Percentiles rank a stretch among this genome's conserved stretches.
Evolutionary conservation across 2,888 invertebrate species (phyloP).

Genomic region (Drosophila bunnanda): DNA sequence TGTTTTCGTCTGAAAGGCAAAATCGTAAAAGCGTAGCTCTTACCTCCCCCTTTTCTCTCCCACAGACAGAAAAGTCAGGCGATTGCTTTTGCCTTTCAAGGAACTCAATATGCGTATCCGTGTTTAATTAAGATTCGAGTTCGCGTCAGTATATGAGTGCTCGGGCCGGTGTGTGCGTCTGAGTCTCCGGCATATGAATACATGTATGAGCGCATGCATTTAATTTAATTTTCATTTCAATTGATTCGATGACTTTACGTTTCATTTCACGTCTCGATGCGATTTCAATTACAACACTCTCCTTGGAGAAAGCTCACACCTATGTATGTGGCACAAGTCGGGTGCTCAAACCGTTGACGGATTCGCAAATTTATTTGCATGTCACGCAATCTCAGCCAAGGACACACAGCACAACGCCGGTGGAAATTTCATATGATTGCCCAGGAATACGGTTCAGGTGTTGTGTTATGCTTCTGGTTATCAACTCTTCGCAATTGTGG

Average conservation of each 20-base stretch:
- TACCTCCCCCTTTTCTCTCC: not conserved
- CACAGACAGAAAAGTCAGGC: conserved; percentile 45
- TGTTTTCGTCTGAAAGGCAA: conserved; percentile 33
- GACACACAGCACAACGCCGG: conserved; percentile 9
- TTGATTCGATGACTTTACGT: conserved; percentile 79
- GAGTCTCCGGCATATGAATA: conserved; percentile 64
- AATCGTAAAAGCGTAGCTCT: conserved; percentile 32
- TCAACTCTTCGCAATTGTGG: not conserved
- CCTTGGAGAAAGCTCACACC: conserved; percentile 46
- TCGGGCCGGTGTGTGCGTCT: conserved; percentile 20
- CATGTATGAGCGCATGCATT: conserved; percentile 73
- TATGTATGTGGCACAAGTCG: conserved; percentile 33
- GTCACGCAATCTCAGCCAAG: conserved; percentile 34
- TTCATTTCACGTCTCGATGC: conserved; percentile 78
- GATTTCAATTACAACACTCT: conserved; percentile 72
- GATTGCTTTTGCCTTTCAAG: conserved; percentile 66
- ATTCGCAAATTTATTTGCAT: conserved; percentile 53
- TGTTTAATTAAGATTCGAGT: conserved; percentile 74
- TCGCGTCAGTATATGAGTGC: conserved; percentile 40
- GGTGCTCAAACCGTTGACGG: conserved; percentile 41
- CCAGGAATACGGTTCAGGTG: not conserved
- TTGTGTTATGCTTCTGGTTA: not conserved
- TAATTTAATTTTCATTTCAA: conserved; percentile 80
- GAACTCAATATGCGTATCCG: conserved; percentile 70
- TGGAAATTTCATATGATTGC: not conserved